Conservation (phyloP, 2,888 invertebrate species). For the Agrochola circellaris region DNA sequence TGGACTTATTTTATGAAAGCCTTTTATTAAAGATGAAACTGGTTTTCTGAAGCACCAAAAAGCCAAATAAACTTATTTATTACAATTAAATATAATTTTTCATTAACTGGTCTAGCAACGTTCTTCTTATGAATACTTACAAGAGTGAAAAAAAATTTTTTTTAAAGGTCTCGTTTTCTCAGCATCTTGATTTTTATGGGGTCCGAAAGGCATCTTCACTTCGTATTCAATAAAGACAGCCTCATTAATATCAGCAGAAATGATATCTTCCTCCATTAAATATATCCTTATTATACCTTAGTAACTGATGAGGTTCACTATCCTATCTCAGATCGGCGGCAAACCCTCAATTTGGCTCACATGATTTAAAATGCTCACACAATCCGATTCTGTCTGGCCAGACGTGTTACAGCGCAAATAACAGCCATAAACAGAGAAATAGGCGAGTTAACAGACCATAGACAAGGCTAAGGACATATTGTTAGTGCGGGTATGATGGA, state of each 20-base stretch:
- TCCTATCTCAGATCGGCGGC: conserved; percentile 2
- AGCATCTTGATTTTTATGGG: not conserved
- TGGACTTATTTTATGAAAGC: not conserved
- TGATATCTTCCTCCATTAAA: conserved; percentile 10
- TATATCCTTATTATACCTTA: not conserved
- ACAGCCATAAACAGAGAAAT: conserved; percentile 64
- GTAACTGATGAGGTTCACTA: not conserved
- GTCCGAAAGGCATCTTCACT: too few species aligned
- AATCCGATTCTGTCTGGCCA: conserved; percentile 46
- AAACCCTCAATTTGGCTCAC: conserved; percentile 60
- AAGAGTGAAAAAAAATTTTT: not conserved
- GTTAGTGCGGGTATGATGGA: conserved; percentile 73
- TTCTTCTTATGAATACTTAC: too few species aligned
- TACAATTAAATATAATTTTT: too few species aligned
- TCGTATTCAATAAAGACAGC: too few species aligned
- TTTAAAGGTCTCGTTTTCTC: not conserved
- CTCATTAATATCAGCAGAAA: too few species aligned
- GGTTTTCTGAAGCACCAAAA: not conserved
- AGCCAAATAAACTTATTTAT: not conserved
- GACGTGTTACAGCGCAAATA: conserved; percentile 62
- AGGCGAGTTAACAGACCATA: conserved; percentile 54
- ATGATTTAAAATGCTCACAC: conserved; percentile 60
- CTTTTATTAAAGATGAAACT: not conserved
- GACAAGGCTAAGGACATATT: conserved; percentile 69
- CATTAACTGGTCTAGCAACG: not conserved